These are phyloP conservation scores for Lasioglossum marginatum DNA, from an alignment of 2,888 invertebrate genomes.

Conservation along the genomic window DNA sequence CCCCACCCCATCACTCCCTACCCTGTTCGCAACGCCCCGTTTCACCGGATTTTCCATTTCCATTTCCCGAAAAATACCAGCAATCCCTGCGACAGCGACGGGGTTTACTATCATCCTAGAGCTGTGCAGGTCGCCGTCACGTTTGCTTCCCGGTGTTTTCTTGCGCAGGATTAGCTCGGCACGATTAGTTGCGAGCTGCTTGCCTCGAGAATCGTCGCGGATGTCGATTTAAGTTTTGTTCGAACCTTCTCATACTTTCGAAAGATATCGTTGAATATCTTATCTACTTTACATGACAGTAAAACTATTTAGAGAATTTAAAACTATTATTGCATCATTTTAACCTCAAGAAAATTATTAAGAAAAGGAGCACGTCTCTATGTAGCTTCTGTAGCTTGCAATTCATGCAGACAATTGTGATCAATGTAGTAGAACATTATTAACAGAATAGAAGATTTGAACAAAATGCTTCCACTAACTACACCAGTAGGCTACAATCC, in stretches of 20 bases:
- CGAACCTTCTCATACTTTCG: not conserved
- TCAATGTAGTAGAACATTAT: too few species aligned
- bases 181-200: not conserved
- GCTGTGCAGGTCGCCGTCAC: not conserved
- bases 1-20: not conserved
- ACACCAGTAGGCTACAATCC: too few species aligned
- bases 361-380: too few species aligned
- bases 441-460: too few species aligned
- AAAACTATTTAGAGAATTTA: too few species aligned
- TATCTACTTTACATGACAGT: too few species aligned
- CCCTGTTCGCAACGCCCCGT: slow-evolving; percentile 30
- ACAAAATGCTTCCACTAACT: too few species aligned
- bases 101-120: not conserved
- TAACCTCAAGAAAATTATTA: too few species aligned
- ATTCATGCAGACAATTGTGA: too few species aligned
- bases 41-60: slow-evolving; percentile 22
- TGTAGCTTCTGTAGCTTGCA: too few species aligned
- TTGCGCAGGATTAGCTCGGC: not conserved
- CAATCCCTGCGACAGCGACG: not conserved
- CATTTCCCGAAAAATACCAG: slow-evolving; percentile 28
- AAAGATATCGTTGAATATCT: too few species aligned
- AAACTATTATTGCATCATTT: too few species aligned
- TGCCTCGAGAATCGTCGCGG: not conserved
- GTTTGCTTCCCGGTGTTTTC: not conserved
- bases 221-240: not conserved